Conservation (phyloP, 35 echinoderm and acorn worm genomes). For the Eucidaris tribuloides region DNA sequence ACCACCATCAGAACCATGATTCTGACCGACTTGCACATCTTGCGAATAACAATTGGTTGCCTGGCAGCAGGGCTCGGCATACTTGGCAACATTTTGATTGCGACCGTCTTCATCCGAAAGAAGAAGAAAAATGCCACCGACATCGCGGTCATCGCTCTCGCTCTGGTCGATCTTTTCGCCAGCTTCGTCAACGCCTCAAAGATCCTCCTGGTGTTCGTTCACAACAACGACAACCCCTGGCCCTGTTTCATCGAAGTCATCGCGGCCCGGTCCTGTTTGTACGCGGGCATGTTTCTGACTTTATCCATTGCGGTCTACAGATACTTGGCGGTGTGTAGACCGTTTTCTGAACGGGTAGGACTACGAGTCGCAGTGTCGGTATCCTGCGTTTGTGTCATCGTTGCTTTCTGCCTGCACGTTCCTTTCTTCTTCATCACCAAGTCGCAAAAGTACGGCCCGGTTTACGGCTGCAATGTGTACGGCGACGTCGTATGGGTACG, state of each 20-base stretch:
- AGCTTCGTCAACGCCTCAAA: background rate
- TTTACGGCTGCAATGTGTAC: background rate
- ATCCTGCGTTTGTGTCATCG: background rate
- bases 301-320: background rate
- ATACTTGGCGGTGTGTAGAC: background rate
- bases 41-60: background rate
- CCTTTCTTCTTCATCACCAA: background rate
- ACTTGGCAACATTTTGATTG: background rate
- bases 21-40: background rate
- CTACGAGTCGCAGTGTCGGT: background rate
- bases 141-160: background rate
- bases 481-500: background rate
- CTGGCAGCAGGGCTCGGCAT: background rate
- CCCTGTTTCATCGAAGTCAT: background rate
- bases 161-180: slow-evolving; percentile 2
- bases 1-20: too few species aligned
- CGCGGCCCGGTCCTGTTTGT: background rate
- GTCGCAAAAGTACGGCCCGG: background rate
- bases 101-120: background rate
- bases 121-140: background rate
- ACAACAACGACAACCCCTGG: background rate
- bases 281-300: background rate
- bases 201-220: background rate
- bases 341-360: background rate
- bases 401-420: background rate